Evolutionary conservation across 1,140 invertebrate species (phyloP).

Genomic region (Tetramorium parvispinum): DNA sequence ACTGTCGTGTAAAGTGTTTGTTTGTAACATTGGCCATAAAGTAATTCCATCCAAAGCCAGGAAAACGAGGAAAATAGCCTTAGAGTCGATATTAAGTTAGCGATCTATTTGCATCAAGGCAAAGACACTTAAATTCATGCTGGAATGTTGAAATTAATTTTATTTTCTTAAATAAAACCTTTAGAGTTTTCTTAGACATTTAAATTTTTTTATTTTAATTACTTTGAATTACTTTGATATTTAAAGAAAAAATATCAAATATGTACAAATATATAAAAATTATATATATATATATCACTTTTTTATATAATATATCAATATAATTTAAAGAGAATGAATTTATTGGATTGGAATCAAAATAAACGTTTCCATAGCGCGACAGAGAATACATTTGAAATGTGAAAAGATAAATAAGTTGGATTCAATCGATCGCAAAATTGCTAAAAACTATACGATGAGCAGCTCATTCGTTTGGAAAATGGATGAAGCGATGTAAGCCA

Average conservation of each 20-base stretch:
- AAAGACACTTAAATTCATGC: not conserved
- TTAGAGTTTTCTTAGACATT: not conserved
- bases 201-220: not conserved
- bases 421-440: constrained; percentile 3
- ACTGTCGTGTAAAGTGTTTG: constrained; percentile 2
- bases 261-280: too few relatives aligned
- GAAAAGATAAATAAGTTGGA: not conserved
- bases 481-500: constrained; percentile 3
- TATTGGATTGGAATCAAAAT: constrained; percentile 9
- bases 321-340: not conserved
- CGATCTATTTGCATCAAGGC: not conserved
- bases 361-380: not conserved
- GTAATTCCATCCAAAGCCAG: constrained; percentile 9
- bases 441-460: constrained; percentile 12
- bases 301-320: not conserved
- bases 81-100: not conserved
- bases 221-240: constrained; percentile 10
- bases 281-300: not conserved
- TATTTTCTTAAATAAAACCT: not conserved
- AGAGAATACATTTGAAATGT: constrained; percentile 1
- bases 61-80: not conserved
- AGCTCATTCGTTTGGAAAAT: constrained; percentile 5
- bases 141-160: constrained; percentile 25
- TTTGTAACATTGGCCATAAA: constrained; percentile 11
- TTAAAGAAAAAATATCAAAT: not conserved